Evolutionary conservation across 2,113 vertebrate genomes (phyloP), one percentile per base, ranked within the genome.

Genomic region (Lichenostomus cassidix): DNA sequence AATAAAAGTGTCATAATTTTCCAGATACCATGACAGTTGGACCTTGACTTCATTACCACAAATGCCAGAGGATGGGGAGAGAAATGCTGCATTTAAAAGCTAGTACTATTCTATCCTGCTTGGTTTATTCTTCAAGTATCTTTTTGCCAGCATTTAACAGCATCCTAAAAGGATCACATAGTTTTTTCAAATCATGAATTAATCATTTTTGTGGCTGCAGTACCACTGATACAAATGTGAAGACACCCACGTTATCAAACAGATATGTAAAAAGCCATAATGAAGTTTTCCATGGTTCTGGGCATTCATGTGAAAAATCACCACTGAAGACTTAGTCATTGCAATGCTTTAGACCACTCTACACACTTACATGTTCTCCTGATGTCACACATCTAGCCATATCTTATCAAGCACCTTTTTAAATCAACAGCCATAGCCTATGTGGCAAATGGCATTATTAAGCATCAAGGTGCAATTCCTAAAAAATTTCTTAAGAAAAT

Each of bases 121-220:
- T 80, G 69, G 4, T 28, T 96, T 94, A 14, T 95, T 75, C 69
- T 85, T 91, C 52, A 85, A 83, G 49, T 19, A 35, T 12, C 23
- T 37, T 91, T 94, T 62, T 55, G 33, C 21, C 21, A 92, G 71
- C 55, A 82, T 49, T 64, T 17, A 19, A 28, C 53, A 76, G 74
- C 64, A 91, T 67, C 63, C 56, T 58, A 55, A 78, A 23, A 63
- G 24, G 71, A 59, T 62, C 73, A 37, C 17, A 65, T 35, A 3
- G 76, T 63, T 79, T 73, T 73, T 90, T 83, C 59, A 76, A 70
- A 67, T 35, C 11, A 24, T n/a, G 68, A 87, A 92, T 76, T 70
- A 90, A 83, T 11, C 5, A 42, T 31, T 90, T 85, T 31, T 74
- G 41, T 80, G 24, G 37, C 9, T 50, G 19, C 55, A 70, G 31